phyloP scores from a whole-genome alignment of 2,113 vertebrate genomes.

The Anguilla rostrata region DNA sequence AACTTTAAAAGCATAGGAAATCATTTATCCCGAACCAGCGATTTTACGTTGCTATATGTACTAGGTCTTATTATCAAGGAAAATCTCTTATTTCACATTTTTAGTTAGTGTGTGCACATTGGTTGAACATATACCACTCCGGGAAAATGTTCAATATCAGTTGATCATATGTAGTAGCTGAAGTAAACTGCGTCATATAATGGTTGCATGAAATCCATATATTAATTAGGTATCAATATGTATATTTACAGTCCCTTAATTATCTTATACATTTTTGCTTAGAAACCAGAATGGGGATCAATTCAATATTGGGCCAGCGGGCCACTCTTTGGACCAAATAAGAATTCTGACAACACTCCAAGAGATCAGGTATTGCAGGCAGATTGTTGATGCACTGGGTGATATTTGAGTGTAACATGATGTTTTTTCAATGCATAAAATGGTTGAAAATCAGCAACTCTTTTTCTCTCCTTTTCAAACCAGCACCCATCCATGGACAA shows the following conservation, averaged over 20 bases:
- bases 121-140: neutral
- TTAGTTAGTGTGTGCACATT: neutral
- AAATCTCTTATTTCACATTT: neutral
- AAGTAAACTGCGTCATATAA: neutral
- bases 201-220: neutral
- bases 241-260: neutral
- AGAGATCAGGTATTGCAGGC: neutral
- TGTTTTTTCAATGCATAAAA: neutral
- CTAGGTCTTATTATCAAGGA: too few species aligned
- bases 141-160: neutral
- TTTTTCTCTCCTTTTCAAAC: neutral
- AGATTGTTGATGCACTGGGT: neutral
- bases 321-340: neutral
- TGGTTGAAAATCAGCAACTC: neutral
- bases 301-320: neutral
- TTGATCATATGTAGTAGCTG: neutral
- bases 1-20: too few species aligned
- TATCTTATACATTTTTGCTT: neutral
- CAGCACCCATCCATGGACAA: constrained; percentile 28
- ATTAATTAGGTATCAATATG: neutral
- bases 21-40: too few species aligned
- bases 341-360: neutral
- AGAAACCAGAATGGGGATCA: neutral
- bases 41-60: too few species aligned
- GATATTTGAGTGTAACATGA: neutral